Evolutionary conservation across 2,797 vertebrate genomes (phyloP).

Genomic region (Mormyrus proboscirostris): DNA sequence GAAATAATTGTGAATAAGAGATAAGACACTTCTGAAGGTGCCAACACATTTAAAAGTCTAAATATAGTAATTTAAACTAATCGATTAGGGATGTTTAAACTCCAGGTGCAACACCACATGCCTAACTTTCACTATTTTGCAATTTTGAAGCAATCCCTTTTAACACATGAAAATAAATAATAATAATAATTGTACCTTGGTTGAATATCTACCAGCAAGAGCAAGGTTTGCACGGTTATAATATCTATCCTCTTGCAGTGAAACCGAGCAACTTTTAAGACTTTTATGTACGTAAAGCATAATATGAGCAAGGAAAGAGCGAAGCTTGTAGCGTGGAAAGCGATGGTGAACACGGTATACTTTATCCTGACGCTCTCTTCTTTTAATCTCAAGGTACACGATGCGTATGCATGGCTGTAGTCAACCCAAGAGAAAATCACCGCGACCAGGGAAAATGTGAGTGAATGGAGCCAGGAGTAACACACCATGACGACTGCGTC

Average conservation of each 20-base stretch:
- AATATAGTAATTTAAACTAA: background rate
- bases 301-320: slow-evolving; percentile 62
- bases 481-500: slow-evolving; percentile 62
- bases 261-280: slow-evolving; percentile 66
- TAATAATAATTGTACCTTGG: slow-evolving; percentile 45
- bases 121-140: background rate
- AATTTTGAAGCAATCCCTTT: background rate
- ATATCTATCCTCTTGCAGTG: slow-evolving; percentile 71
- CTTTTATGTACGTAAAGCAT: slow-evolving; percentile 68
- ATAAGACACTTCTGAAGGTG: background rate
- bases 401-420: slow-evolving; percentile 64
- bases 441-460: slow-evolving; percentile 58
- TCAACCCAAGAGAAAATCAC: slow-evolving; percentile 64
- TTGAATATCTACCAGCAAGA: slow-evolving; percentile 71
- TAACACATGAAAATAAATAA: background rate
- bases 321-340: slow-evolving; percentile 65
- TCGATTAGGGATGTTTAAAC: background rate
- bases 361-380: slow-evolving; percentile 36
- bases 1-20: slow-evolving; percentile 24
- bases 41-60: background rate
- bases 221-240: slow-evolving; percentile 69
- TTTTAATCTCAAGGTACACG: slow-evolving; percentile 60
- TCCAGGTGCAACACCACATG: background rate
- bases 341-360: slow-evolving; percentile 61
- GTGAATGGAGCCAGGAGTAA: slow-evolving; percentile 65